Evolutionary conservation across 1,140 invertebrate genomes (phyloP).

Genomic region (Drosophila santomea): DNA sequence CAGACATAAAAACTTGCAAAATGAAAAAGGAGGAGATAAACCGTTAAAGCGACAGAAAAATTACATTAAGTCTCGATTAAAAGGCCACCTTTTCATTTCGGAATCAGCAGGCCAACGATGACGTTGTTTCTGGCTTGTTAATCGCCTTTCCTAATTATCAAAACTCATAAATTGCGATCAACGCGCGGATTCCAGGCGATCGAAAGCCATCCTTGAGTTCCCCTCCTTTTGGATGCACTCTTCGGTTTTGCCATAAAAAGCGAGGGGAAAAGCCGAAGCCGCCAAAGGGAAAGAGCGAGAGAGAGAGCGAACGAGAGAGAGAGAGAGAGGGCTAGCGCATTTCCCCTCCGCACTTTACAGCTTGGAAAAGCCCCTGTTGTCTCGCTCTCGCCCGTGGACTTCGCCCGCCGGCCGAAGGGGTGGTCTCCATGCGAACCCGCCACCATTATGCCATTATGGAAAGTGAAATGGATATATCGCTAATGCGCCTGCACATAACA

Average conservation of each 20-base stretch:
- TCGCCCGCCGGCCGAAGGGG: conserved; percentile 27
- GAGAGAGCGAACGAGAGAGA: neutral
- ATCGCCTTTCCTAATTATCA: conserved; percentile 76
- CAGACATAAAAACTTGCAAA: neutral
- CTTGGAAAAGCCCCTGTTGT: conserved; percentile 50
- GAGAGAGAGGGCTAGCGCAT: conserved; percentile 23
- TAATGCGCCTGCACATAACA: conserved; percentile 84
- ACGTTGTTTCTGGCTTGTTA: conserved; percentile 47
- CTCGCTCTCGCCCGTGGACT: conserved; percentile 48
- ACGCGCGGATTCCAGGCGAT: conserved; percentile 26
- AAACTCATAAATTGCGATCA: conserved; percentile 64
- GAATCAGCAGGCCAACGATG: conserved; percentile 16
- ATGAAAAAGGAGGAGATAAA: neutral
- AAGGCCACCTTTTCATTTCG: neutral
- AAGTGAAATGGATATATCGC: conserved; percentile 84
- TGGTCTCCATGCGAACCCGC: conserved; percentile 54
- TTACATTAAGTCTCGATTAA: conserved; percentile 37
- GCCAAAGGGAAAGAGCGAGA: neutral
- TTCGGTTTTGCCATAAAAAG: conserved; percentile 59
- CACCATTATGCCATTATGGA: conserved; percentile 75
- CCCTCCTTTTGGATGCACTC: conserved; percentile 58
- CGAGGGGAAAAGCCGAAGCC: conserved; percentile 40
- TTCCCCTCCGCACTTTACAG: conserved; percentile 67
- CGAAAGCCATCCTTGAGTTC: conserved; percentile 34
- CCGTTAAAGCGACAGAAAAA: conserved; percentile 34